phyloP scores from a whole-genome alignment of 2,797 vertebrate species.

The Molossus molossus region DNA sequence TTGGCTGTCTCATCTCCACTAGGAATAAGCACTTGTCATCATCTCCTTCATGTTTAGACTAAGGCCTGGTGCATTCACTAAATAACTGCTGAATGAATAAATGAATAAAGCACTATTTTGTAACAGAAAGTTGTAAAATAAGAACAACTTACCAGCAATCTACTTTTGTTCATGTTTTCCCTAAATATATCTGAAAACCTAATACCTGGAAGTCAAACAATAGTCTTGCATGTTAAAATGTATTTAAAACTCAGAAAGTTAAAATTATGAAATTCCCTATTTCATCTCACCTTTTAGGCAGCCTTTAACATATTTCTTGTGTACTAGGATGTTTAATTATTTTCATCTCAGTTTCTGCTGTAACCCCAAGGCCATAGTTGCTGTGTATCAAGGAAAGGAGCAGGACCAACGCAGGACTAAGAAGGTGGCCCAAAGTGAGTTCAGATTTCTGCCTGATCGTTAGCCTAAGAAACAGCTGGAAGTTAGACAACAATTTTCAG shows the following conservation, averaged over 20 bases:
- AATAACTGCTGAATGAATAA: not conserved
- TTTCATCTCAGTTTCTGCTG: not conserved
- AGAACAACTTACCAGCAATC: not conserved
- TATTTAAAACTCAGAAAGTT: conserved; percentile 1
- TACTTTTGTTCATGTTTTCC: conserved; percentile 37
- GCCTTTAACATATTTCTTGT: not conserved
- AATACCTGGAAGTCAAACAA: not conserved
- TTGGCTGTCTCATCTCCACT: not conserved
- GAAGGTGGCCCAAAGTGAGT: not conserved
- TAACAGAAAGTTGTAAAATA: not conserved
- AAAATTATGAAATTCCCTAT: not conserved
- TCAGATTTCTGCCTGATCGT: not conserved
- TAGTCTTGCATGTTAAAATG: not conserved
- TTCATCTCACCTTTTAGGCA: not conserved
- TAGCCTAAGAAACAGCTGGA: not conserved
- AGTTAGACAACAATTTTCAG: not conserved
- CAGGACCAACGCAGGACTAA: not conserved
- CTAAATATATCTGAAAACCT: conserved; percentile 25
- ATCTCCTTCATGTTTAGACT: not conserved
- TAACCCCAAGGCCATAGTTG: not conserved
- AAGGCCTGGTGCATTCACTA: not conserved
- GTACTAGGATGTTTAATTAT: not conserved
- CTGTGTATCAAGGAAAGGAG: not conserved
- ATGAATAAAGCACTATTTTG: not conserved
- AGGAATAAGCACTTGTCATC: not conserved